Evolutionary conservation across 1,140 invertebrate genomes (phyloP).

Genomic region (Drosophila kohkoa): DNA sequence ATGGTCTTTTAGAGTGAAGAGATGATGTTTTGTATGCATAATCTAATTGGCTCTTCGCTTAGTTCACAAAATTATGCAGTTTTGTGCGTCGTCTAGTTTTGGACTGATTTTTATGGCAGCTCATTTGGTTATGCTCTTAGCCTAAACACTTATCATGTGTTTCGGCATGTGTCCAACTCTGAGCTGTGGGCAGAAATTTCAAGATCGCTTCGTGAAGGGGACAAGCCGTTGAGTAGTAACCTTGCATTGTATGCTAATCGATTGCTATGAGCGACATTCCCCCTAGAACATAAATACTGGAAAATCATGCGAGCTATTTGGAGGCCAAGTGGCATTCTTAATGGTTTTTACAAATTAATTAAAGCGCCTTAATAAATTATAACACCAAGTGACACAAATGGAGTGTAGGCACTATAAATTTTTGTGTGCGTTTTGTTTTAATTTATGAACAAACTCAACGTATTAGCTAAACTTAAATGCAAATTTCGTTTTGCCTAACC

Average conservation of each 20-base stretch:
- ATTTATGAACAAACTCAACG: slow-evolving; percentile 20
- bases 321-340: slow-evolving; percentile 23
- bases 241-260: slow-evolving; percentile 50
- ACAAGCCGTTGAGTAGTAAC: slow-evolving; percentile 20
- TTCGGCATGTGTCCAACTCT: slow-evolving; percentile 1
- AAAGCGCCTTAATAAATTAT: background rate
- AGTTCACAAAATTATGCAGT: slow-evolving; percentile 46
- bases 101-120: slow-evolving; percentile 42
- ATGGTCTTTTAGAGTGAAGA: slow-evolving; percentile 19
- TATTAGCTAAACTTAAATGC: slow-evolving; percentile 31
- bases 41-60: slow-evolving; percentile 38
- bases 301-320: background rate
- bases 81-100: slow-evolving; percentile 26
- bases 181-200: slow-evolving; percentile 14
- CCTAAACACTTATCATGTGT: slow-evolving; percentile 6
- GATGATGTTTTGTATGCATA: slow-evolving; percentile 34
- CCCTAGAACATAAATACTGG: slow-evolving; percentile 17
- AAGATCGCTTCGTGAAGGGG: slow-evolving; percentile 32
- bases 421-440: background rate
- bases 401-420: slow-evolving; percentile 12
- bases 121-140: slow-evolving; percentile 43
- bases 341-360: slow-evolving; percentile 3
- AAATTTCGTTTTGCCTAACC: slow-evolving; percentile 14
- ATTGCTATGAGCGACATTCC: background rate
- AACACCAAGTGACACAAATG: slow-evolving; percentile 16